Percentiles rank a stretch among this genome's conserved stretches.
phyloP scores from a whole-genome alignment of 2,888 invertebrate species.

The Phorcus lineatus region DNA sequence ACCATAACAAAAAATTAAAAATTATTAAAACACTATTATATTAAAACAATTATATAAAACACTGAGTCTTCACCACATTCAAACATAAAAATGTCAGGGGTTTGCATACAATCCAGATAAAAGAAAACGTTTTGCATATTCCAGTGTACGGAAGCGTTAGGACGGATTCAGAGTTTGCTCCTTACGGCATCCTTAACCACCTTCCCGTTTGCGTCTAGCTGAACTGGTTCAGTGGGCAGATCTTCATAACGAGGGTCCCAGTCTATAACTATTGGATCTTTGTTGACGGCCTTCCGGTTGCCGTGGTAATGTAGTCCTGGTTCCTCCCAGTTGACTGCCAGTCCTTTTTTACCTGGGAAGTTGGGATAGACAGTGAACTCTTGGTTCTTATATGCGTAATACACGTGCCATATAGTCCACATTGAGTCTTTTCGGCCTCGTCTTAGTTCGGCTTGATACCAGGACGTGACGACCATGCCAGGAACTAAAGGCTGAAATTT shows the following conservation, averaged over 20 bases:
- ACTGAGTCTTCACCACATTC: too few species aligned
- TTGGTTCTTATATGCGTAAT: slow-evolving; percentile 53
- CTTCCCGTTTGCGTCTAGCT: slow-evolving; percentile 18
- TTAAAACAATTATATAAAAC: too few species aligned
- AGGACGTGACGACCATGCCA: slow-evolving; percentile 51
- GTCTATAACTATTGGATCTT: slow-evolving; percentile 29
- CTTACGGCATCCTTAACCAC: background rate
- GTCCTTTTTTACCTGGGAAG: slow-evolving; percentile 43
- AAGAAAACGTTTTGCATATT: too few species aligned
- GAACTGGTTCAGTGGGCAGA: slow-evolving; percentile 27
- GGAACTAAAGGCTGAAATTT: slow-evolving; percentile 58
- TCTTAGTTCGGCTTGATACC: slow-evolving; percentile 54
- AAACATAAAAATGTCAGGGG: too few species aligned
- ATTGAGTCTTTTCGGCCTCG: slow-evolving; percentile 50
- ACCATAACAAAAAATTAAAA: too few species aligned
- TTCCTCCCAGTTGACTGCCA: slow-evolving; percentile 59
- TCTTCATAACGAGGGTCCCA: slow-evolving; percentile 10
- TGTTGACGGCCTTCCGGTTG: background rate
- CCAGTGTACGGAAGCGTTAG: too few species aligned
- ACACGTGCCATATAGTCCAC: slow-evolving; percentile 70
- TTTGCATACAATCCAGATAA: too few species aligned
- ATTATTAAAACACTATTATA: too few species aligned
- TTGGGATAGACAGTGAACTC: slow-evolving; percentile 56
- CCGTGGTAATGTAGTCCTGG: slow-evolving; percentile 55
- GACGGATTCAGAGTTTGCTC: too few species aligned